Base-by-base conservation (phyloP, 1,140 invertebrate genomes). In the Eufriesea mexicana region DNA sequence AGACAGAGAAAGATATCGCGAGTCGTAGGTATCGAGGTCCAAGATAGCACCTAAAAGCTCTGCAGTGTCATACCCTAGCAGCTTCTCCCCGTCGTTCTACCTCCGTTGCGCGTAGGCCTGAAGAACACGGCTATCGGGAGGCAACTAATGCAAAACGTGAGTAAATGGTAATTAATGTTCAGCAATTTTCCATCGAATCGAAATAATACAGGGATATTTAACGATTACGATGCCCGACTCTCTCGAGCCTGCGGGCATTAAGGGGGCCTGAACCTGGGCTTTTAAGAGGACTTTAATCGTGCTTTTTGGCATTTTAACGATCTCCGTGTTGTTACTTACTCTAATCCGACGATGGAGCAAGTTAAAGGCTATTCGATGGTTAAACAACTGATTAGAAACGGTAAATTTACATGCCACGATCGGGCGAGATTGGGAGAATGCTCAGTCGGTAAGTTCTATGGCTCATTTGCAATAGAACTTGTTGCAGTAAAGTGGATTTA, bases 61-160 rank as follows among this genome's bases (percentile, higher is more conserved):
- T 18, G 6, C 62, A 73, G 61, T 74, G 61, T 72, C 47, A 25
- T 20, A 20, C 23, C 28, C 12, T 75, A 18, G 71, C 35, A 75
- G 66, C 57, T 73, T n/a, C 23, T 51, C 35, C 2, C 51, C 14
- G 45, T n/a, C 16, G 8, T 12, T 47, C 35, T 18, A 0, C 35
- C 64, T 75, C 20, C 9, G 35, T 49, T 23, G 16, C 20, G 20
- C 54, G 47, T 70, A 25, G 45, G 83, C 61, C 57, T 51, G 57
- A 68, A 25, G 59, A 49, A 35, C 76, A 42, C 35, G 47, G n/a
- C 70, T 85, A 82, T 85, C 83, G 83, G 14, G 16, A 28, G 68
- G 70, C 67, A 55, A 82, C 67, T 86, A 86, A 86, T 74, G 84
- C 73, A 35, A 86, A 51, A 78, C 66, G 35, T 77, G 74, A 71